Base-by-base conservation (phyloP, 2,888 invertebrate genomes). In the Listrodromus nycthemerus region DNA sequence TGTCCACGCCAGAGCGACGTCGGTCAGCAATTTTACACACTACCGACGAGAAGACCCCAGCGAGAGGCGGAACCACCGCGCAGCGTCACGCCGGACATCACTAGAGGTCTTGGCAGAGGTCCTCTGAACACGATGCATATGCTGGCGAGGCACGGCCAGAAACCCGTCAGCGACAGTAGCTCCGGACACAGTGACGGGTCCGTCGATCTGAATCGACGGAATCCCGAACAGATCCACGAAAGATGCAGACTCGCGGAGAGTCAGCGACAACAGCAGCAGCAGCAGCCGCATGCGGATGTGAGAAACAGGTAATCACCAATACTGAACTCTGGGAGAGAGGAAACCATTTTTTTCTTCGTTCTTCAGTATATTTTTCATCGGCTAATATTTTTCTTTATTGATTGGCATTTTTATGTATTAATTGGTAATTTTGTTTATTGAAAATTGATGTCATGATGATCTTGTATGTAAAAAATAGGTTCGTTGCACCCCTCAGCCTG, bases 11-110 rank as follows among this genome's bases (percentile, higher is more conserved):
- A 52, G 24, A 55, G 33, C 52, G 76, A 63, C 13, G 41, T 81
- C 70, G 87, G 86, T 67, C 91, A 92, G 58, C 92, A 92, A 55
- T 93, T 92, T 81, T 92, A 92, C 77, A 95, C 95, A 0, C 87
- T 95, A 52, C 95, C 95, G 1, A 90, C 92, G 45, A 93, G 94
- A 79, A 94, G 94, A 85, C 89, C 93, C 1, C 94, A 94, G 63
- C 93, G 92, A 82, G 94, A 94, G 37, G 85, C 89, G 24, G 91
- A 92, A 69, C 93, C 93, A 33, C 93, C 93, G 7, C 93, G 94
- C 71, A 94, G 94, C 55, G 94, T 94, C 52, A 95, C 94, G 1
- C 95, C 95, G 1, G 95, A 95, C 80, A 95, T 95, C 70, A 94
- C 94, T 45, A 91, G 94, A 78, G 94, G 94, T 27, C 89, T 94